Conservation (phyloP, 2,113 vertebrate species). For the Malurus alboscapulatus region DNA sequence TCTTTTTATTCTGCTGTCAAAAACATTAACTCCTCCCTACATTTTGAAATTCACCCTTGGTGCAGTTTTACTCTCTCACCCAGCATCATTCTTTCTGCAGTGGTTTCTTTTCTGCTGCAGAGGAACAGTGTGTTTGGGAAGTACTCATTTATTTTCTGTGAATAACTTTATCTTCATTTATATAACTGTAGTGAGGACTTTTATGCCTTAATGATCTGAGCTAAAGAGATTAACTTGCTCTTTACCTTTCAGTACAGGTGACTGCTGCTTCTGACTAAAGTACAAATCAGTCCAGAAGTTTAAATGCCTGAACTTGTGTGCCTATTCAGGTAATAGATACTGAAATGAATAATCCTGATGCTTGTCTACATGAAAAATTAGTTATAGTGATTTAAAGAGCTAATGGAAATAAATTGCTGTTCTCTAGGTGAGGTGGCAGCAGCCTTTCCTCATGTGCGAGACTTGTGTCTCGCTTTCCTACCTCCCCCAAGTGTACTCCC, state of each 20-base stretch:
- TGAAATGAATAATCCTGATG: not conserved
- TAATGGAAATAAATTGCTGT: not conserved
- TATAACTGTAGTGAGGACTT: not conserved
- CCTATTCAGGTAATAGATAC: not conserved
- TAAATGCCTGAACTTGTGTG: not conserved
- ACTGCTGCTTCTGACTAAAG: not conserved
- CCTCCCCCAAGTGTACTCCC: not conserved
- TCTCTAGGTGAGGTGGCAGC: not conserved
- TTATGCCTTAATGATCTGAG: not conserved
- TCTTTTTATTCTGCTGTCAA: not conserved
- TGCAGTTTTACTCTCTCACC: not conserved
- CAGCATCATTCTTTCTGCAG: not conserved
- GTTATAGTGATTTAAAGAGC: not conserved
- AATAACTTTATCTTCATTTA: not conserved
- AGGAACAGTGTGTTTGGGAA: not conserved
- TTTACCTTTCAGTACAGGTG: not conserved
- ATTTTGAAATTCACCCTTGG: not conserved
- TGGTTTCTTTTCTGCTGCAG: not conserved
- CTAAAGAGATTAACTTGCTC: not conserved
- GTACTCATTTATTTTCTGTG: not conserved
- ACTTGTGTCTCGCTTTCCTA: not conserved
- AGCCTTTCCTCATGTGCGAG: fast-evolving
- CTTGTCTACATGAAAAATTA: not conserved
- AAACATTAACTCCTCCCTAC: not conserved
- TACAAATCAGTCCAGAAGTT: not conserved